phyloP scores from a whole-genome alignment of 2,888 invertebrate species.

The Agrochola lychnidis region DNA sequence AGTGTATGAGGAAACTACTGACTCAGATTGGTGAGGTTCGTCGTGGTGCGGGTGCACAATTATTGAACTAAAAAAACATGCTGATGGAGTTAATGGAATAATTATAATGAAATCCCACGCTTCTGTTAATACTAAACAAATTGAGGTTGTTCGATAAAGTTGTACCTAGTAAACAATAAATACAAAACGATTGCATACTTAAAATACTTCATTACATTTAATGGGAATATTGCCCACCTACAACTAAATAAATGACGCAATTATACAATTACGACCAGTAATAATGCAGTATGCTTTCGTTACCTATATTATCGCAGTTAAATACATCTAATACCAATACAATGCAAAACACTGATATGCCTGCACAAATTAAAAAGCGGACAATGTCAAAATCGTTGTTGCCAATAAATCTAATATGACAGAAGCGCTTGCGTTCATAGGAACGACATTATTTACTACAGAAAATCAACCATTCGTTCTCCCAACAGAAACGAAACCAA shows the following conservation, averaged over 20 bases:
- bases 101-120: constrained; percentile 4
- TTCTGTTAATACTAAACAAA: constrained; percentile 7
- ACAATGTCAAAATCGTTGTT: neutral
- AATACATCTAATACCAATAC: neutral
- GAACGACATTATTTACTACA: neutral
- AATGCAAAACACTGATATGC: neutral
- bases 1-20: constrained; percentile 67
- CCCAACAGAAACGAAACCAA: constrained; percentile 50
- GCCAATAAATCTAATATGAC: neutral
- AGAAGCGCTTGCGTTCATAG: neutral
- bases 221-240: constrained; percentile 7
- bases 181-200: neutral
- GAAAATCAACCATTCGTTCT: constrained; percentile 39
- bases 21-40: constrained; percentile 51
- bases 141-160: neutral
- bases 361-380: neutral
- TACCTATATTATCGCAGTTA: neutral
- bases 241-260: constrained; percentile 7
- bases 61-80: constrained; percentile 33
- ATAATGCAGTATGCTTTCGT: neutral
- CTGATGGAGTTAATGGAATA: constrained; percentile 21
- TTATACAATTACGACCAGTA: constrained; percentile 3
- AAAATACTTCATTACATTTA: constrained; percentile 9
- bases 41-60: constrained; percentile 41
- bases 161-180: neutral